A percentile compares a stretch with the other conserved stretches of the same genome.
Conservation (phyloP, 2,888 invertebrate species). For the Clistopyga incitator region DNA sequence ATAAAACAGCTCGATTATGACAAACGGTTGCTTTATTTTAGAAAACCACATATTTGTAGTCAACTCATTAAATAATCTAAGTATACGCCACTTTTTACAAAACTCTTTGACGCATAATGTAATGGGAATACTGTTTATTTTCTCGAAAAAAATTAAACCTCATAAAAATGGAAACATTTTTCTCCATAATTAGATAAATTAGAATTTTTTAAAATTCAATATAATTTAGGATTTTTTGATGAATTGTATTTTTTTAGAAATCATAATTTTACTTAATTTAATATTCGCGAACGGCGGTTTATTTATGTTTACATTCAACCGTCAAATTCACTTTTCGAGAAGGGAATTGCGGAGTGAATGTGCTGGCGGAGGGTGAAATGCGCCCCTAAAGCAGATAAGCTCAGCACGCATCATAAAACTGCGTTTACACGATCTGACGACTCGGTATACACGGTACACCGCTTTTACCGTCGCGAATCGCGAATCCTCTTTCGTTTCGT, state of each 20-base stretch:
- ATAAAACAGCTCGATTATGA: too few species aligned
- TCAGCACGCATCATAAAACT: constrained; percentile 75
- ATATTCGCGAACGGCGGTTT: background rate
- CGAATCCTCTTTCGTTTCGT: constrained; percentile 74
- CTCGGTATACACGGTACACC: constrained; percentile 67
- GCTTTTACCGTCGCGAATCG: constrained; percentile 62
- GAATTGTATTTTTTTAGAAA: background rate
- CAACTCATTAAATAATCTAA: too few species aligned
- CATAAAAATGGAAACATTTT: background rate
- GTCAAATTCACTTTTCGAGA: background rate
- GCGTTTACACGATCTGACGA: constrained; percentile 75
- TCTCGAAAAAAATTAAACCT: too few species aligned
- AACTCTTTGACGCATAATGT: too few species aligned
- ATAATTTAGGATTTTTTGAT: background rate
- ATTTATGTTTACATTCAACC: background rate
- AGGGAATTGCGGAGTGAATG: background rate
- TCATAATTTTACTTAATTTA: background rate
- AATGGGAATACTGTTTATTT: too few species aligned
- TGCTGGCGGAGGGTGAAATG: constrained; percentile 40
- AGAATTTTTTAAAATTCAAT: background rate
- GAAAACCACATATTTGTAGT: too few species aligned
- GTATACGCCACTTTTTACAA: too few species aligned
- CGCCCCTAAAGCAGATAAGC: constrained; percentile 64
- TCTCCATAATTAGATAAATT: background rate
- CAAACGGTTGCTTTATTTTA: too few species aligned